Evolutionary conservation across 2,888 invertebrate genomes (phyloP).

Genomic region (Conops quadrifasciatus): DNA sequence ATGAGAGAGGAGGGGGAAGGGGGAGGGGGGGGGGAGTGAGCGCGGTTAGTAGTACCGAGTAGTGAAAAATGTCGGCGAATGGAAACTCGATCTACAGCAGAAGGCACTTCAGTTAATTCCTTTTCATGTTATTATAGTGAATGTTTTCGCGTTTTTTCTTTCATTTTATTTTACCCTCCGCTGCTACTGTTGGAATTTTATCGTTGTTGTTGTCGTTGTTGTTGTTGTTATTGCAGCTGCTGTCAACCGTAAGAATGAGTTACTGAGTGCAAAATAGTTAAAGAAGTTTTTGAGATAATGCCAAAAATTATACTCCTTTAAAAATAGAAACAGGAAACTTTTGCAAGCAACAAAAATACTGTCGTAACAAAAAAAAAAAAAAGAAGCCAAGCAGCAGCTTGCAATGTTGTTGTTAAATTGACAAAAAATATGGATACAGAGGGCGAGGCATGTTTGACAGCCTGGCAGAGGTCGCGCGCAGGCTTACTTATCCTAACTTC

Average conservation of each 20-base stretch:
- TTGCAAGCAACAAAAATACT: slow-evolving; percentile 18
- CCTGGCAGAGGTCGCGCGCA: neutral
- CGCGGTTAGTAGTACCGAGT: neutral
- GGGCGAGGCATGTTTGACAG: neutral
- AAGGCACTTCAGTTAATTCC: slow-evolving; percentile 35
- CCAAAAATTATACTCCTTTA: slow-evolving; percentile 2
- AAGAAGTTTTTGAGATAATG: slow-evolving; percentile 44
- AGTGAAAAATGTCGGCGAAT: slow-evolving; percentile 9
- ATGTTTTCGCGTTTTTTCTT: neutral
- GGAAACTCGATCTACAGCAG: slow-evolving; percentile 24
- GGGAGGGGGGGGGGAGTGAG: neutral
- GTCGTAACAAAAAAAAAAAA: slow-evolving; percentile 43
- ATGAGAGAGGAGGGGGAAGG: neutral
- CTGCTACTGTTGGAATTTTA: slow-evolving; percentile 46
- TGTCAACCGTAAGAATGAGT: slow-evolving; percentile 15
- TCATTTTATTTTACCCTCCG: slow-evolving; percentile 23
- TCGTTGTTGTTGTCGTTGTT: slow-evolving; percentile 37
- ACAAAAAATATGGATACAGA: slow-evolving; percentile 11
- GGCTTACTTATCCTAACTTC: too few species aligned
- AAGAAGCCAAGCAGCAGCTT: slow-evolving; percentile 14
- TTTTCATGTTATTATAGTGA: slow-evolving; percentile 27
- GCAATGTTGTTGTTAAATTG: slow-evolving; percentile 31
- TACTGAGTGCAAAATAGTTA: slow-evolving; percentile 30
- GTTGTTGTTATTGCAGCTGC: slow-evolving; percentile 24
- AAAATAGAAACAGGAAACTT: slow-evolving; percentile 28